Base-by-base conservation (phyloP, 2,113 vertebrate species). In the Polypterus senegalus region DNA sequence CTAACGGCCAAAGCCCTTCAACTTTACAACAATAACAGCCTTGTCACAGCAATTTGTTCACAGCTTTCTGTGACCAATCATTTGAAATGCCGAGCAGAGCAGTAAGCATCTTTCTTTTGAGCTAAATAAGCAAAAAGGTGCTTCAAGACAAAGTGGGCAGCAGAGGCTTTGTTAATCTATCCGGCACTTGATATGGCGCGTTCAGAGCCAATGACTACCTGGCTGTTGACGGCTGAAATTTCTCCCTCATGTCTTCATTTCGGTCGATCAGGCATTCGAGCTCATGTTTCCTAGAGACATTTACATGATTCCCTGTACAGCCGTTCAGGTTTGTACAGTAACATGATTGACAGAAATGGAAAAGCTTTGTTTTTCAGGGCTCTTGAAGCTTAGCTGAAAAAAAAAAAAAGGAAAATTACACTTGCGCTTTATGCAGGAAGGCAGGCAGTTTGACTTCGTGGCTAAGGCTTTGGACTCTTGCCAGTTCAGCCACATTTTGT, bases 1-100 rank as follows among this genome's bases (percentile, higher is more conserved):
- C 86, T 80, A 72, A 79, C 74, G 82, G 81, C 79, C 69, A 61
- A 78, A 83, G 84, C 85, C 87, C 84, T 82, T 85, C 83, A 83
- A 86, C 84, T 68, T 66, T 73, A 83, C 76, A 80, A 73, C 71
- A 66, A 79, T 79, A 81, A 77, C 74, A 80, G 78, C 68, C 80
- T 83, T 81, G 84, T 87, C 84, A 81, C 81, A 76, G 82, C 78
- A 82, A 85, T 88, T 86, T 85, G 81, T 84, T 81, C 66, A 69
- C 80, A 72, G 77, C 71, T 73, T 72, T 82, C 74, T 44, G n/a
- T 79, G 83, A 77, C 84, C 78, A 70, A 83, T 80, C 79, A 79
- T 79, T 83, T 78, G 74, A 79, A 73, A 62, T 1, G 61, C 61
- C 7, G 70, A 76, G 66, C 73, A 77, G 81, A 78, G 81, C 77